Conservation (phyloP, 2,797 vertebrate species). For the Sebastiscus albofasciatus region DNA sequence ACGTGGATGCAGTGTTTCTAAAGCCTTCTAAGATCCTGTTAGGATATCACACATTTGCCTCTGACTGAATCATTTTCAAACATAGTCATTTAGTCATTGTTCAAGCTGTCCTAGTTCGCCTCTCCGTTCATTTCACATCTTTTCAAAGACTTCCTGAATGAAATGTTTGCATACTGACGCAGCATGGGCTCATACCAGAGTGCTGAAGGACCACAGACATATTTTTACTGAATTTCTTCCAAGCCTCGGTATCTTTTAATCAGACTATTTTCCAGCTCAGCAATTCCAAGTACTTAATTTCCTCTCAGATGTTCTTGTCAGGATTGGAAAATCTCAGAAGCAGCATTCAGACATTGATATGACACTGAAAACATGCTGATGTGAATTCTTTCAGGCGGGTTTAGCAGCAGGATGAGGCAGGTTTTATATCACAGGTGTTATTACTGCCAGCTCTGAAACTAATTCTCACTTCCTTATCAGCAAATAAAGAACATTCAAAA, state of each 20-base stretch:
- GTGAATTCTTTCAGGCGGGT: conserved; percentile 1
- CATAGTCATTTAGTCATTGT: not conserved
- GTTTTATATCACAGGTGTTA: not conserved
- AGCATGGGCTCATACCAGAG: not conserved
- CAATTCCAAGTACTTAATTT: not conserved
- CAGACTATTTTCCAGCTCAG: not conserved
- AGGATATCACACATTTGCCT: not conserved
- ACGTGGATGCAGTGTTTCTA: not conserved
- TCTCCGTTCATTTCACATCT: not conserved
- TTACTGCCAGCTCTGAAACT: not conserved
- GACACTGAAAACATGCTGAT: not conserved
- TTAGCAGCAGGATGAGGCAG: not conserved
- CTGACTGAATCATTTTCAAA: not conserved
- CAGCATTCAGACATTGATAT: not conserved
- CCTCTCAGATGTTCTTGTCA: not conserved
- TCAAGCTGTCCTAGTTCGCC: not conserved
- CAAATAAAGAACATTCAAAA: not conserved
- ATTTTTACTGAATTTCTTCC: not conserved
- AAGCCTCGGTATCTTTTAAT: conserved; percentile 3
- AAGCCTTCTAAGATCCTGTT: not conserved
- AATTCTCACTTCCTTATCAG: not conserved
- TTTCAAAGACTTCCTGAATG: not conserved
- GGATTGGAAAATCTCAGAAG: not conserved
- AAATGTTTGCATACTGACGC: conserved; percentile 20
- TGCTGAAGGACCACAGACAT: not conserved